Conservation (phyloP, 2,797 vertebrate genomes). For the Botia kubotai region DNA sequence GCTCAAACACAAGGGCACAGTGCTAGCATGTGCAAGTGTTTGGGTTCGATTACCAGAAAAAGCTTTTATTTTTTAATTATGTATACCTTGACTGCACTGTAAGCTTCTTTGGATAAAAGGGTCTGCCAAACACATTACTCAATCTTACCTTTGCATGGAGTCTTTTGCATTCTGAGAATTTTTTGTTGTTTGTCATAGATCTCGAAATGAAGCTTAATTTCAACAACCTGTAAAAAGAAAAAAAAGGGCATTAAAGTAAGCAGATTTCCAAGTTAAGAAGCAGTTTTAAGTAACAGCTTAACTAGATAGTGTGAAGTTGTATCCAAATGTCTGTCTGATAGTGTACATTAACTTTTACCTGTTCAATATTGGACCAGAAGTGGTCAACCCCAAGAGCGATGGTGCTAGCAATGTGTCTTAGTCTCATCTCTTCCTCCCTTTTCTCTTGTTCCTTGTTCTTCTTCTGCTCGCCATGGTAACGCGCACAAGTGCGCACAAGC, state of each 20-base stretch:
- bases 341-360: conserved; percentile 73
- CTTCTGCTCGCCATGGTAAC: conserved; percentile 88
- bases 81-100: background rate
- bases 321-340: background rate
- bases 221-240: conserved; percentile 83
- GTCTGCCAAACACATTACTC: background rate
- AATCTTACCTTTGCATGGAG: conserved; percentile 78
- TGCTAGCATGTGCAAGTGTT: background rate
- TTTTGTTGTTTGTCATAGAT: conserved; percentile 89
- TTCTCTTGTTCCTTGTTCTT: conserved; percentile 82
- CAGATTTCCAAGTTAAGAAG: no score
- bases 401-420: conserved; percentile 88
- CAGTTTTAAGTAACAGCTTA: no score
- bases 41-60: background rate
- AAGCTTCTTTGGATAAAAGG: background rate
- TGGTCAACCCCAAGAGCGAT: conserved; percentile 91
- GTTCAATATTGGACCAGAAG: conserved; percentile 94
- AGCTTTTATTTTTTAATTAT: background rate
- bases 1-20: background rate
- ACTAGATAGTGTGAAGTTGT: background rate
- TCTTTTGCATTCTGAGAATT: conserved; percentile 83
- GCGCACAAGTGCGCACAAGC: conserved; percentile 91
- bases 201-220: conserved; percentile 92
- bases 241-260: background rate
- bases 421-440: conserved; percentile 84